Evolutionary conservation across 2,113 vertebrate species (phyloP).

Genomic region (Corapipo altera): DNA sequence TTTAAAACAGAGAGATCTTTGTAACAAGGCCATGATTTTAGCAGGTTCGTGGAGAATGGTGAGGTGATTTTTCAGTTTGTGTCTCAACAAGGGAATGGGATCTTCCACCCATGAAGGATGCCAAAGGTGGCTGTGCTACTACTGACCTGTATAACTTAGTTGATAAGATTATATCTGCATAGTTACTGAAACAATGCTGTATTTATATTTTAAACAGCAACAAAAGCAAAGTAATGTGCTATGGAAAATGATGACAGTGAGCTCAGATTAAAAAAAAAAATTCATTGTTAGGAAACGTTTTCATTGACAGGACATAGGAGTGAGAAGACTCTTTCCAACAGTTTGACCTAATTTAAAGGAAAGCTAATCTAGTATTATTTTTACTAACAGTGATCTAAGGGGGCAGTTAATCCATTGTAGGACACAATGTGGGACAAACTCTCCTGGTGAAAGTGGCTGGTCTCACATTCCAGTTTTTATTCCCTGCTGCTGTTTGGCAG

Average conservation of each 20-base stretch:
- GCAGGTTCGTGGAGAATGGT: neutral
- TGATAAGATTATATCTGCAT: neutral
- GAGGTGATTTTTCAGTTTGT: neutral
- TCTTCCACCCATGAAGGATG: accelerated
- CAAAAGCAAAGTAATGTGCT: neutral
- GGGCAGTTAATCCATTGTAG: neutral
- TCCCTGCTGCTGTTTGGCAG: neutral
- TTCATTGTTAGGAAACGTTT: neutral
- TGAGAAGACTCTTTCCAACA: neutral
- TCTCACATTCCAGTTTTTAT: neutral
- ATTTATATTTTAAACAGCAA: neutral
- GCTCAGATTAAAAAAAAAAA: neutral
- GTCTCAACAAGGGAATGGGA: neutral
- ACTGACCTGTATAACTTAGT: neutral
- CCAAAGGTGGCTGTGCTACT: neutral
- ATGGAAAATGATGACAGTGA: neutral
- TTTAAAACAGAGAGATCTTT: neutral
- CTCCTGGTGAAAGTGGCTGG: neutral
- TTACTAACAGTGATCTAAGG: neutral
- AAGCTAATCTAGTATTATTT: neutral
- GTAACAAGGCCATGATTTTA: neutral
- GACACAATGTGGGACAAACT: neutral
- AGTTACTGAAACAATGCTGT: neutral
- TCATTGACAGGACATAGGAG: neutral
- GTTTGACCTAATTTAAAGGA: neutral